Conservation (phyloP, 2,888 invertebrate genomes). For the Dusona sp. region DNA sequence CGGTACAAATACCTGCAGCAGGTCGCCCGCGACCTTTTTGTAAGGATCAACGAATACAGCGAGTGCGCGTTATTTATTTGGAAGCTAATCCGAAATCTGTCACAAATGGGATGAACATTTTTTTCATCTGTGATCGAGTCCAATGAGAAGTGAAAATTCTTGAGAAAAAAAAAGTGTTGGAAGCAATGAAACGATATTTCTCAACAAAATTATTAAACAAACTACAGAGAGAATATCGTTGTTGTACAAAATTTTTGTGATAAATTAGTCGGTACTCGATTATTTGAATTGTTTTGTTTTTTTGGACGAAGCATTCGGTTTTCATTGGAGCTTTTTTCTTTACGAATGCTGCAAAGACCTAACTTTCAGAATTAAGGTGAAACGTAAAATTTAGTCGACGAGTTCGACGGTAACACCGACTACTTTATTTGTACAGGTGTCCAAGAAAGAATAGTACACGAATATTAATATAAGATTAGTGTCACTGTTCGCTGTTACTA, state of each 20-base stretch:
- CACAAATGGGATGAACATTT: neutral
- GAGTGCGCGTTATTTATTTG: neutral
- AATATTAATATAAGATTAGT: neutral
- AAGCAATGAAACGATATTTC: neutral
- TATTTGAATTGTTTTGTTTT: neutral
- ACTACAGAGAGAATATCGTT: neutral
- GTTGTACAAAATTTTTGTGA: neutral
- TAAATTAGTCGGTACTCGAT: neutral
- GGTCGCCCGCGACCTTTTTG: neutral
- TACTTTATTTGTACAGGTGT: slow-evolving; percentile 29
- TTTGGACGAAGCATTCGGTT: neutral
- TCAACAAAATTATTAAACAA: neutral
- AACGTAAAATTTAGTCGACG: slow-evolving; percentile 9
- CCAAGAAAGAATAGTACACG: neutral
- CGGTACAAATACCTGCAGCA: slow-evolving; percentile 21
- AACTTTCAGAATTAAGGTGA: neutral
- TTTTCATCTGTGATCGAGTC: neutral
- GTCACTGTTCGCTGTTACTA: neutral
- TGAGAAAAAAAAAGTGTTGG: neutral
- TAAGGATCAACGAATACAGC: neutral
- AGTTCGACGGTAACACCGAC: neutral
- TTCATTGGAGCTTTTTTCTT: neutral
- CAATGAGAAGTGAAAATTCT: neutral
- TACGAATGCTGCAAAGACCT: neutral
- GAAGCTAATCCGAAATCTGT: neutral